A percentile compares a stretch with the other conserved stretches of the same genome.
Conservation (phyloP, 2,113 vertebrate species). For the Cephalopholis sonnerati region DNA sequence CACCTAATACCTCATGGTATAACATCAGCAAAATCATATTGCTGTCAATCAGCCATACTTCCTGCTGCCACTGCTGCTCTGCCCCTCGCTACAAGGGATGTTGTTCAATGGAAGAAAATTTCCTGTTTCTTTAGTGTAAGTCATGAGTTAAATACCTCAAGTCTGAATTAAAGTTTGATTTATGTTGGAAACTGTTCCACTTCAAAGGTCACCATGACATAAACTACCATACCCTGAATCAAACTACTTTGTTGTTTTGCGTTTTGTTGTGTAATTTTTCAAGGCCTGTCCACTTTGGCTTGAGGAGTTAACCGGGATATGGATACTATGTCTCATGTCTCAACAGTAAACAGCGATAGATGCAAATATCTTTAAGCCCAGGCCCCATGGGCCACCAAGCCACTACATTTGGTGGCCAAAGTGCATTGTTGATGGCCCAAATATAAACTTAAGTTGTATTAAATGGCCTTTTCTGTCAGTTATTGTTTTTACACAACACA, state of each 20-base stretch:
- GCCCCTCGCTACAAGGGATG: not conserved
- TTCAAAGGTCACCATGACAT: not conserved
- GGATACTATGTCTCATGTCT: too few species aligned
- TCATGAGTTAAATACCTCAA: not conserved
- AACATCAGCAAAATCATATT: conserved; percentile 2
- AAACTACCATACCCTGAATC: not conserved
- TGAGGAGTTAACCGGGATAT: too few species aligned
- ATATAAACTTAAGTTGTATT: too few species aligned
- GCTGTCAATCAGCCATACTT: conserved; percentile 16
- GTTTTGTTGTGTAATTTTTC: not conserved
- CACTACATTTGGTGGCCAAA: too few species aligned
- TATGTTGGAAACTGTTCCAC: not conserved
- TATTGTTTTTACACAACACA: too few species aligned
- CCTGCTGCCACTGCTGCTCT: conserved; percentile 23
- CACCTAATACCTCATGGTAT: conserved; percentile 18
- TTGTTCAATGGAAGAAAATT: not conserved
- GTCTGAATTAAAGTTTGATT: not conserved
- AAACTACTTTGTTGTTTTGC: too few species aligned
- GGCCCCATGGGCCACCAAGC: too few species aligned
- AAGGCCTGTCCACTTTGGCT: too few species aligned
- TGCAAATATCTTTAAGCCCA: too few species aligned
- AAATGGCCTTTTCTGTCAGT: too few species aligned
- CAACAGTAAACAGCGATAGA: too few species aligned
- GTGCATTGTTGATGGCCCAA: too few species aligned
- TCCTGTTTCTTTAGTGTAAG: not conserved